Evolutionary conservation across 2,888 invertebrate species (phyloP).

Genomic region (Eupithecia subumbrata): DNA sequence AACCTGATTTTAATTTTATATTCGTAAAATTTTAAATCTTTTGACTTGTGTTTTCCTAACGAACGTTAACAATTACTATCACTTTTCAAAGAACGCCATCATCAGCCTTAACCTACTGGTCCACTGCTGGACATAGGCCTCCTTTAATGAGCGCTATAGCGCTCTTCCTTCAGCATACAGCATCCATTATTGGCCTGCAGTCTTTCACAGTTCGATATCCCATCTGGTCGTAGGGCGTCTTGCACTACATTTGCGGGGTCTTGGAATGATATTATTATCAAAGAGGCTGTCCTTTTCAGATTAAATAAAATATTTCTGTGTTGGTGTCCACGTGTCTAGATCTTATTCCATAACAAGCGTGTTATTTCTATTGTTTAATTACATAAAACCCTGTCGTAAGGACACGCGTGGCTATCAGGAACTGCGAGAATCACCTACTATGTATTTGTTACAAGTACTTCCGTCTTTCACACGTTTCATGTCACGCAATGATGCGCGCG

Average conservation of each 20-base stretch:
- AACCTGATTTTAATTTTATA: neutral
- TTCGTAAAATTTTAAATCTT: neutral
- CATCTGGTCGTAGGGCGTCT: neutral
- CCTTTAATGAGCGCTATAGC: neutral
- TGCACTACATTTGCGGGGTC: neutral
- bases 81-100: neutral
- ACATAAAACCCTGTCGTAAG: neutral
- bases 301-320: neutral
- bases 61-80: neutral
- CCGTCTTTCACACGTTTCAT: constrained; percentile 10
- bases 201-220: neutral
- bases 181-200: neutral
- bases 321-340: neutral
- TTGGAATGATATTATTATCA: neutral
- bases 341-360: neutral
- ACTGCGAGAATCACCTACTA: neutral
- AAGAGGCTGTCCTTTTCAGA: neutral
- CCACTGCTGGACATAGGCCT: neutral
- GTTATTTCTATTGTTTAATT: neutral
- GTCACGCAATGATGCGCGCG: constrained; percentile 7
- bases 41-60: neutral
- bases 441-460: neutral
- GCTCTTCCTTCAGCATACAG: neutral
- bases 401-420: neutral
- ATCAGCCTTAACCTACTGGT: neutral